Evolutionary conservation across 2,113 vertebrate genomes (phyloP), one percentile per base, ranked within the genome.

Genomic region (Sitta europaea): DNA sequence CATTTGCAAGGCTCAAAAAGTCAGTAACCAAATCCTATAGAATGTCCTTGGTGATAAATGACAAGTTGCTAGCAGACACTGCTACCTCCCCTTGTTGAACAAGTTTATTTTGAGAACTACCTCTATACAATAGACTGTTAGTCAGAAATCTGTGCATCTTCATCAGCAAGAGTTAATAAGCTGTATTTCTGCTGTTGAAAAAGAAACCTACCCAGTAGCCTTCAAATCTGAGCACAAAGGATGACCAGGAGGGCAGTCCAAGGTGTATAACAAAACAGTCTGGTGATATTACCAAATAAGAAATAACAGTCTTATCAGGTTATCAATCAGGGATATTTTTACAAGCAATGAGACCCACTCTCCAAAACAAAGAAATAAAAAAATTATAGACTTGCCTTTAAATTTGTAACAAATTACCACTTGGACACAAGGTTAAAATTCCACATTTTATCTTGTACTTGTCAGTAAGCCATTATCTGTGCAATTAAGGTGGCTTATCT

Each of bases 11-110:
- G 53, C n/a, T 29, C 35, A 47, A 12, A 33, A 28, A 45, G 13
- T 63, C 36, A 40, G 21, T 24, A 80, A 47, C 1, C 11, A 86
- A n/a, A 59, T 35, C 25, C 9, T 29, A 73, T 0, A 65, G 16
- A 61, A 65, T 10, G 61, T 65, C 9, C n/a, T 25, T 8, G 1
- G 19, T 48, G n/a, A 73, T 14, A 80, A 79, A 67, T 5, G 19
- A 10, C 24, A 72, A 76, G 24, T 4, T 24, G 12, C 58, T 47
- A 22, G 11, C 54, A 80, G 62, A 73, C 6, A 28, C 7, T 48
- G 33, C 29, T 63, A 35, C 8, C 18, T n/a, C 3, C 1, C 14
- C 9, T 7, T 19, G 7, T 24, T 2, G 0, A 45, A 88, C 59
- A 70, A 63, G 12, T 19, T 59, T 20, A 65, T 73, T 84, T 73